A percentile compares a stretch with the other conserved stretches of the same genome.
Evolutionary conservation across 2,797 vertebrate genomes (phyloP).

Genomic region (Capromys pilorides): DNA sequence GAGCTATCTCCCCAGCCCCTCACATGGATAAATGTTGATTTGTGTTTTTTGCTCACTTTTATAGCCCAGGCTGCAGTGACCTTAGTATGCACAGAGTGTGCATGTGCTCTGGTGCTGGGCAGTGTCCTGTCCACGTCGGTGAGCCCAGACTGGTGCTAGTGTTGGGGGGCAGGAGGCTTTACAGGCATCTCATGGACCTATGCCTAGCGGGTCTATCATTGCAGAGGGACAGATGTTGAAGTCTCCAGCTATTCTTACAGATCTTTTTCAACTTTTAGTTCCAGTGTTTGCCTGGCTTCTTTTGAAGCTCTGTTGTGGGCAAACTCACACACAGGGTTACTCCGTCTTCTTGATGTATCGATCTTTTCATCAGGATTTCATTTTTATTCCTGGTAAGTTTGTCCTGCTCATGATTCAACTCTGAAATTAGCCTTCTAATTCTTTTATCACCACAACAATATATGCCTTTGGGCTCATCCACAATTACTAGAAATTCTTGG

Average conservation of each 20-base stretch:
- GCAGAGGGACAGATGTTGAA: neutral
- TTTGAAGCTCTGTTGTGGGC: neutral
- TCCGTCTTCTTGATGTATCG: neutral
- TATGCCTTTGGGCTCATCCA: neutral
- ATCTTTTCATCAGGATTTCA: neutral
- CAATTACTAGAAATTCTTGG: neutral
- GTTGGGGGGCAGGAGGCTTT: neutral
- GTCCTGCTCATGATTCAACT: neutral
- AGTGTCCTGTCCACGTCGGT: neutral
- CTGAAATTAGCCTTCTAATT: neutral
- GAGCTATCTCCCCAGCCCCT: too few relatives aligned
- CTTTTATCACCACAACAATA: neutral
- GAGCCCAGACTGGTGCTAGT: neutral
- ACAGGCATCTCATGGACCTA: neutral
- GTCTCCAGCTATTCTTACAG: neutral
- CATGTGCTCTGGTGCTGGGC: neutral
- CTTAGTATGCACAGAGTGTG: neutral
- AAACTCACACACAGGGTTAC: neutral
- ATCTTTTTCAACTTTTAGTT: neutral
- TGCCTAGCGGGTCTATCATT: neutral
- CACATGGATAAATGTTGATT: neutral
- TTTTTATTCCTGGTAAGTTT: neutral
- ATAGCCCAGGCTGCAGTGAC: neutral
- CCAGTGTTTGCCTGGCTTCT: neutral
- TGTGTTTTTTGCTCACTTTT: neutral